Base-by-base conservation (phyloP, 2,113 vertebrate genomes). In the Platanista minor region DNA sequence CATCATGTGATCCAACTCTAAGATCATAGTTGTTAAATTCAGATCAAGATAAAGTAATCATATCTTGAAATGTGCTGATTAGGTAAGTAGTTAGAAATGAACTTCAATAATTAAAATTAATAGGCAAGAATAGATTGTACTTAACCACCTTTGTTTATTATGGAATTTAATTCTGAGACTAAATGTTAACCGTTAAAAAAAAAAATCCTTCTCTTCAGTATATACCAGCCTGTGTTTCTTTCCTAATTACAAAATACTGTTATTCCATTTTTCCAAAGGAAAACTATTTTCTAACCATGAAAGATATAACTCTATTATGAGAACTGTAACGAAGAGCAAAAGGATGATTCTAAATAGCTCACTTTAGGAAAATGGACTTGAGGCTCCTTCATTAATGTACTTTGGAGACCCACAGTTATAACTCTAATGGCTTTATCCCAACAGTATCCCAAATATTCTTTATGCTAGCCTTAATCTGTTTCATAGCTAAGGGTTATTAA, bases 81-180 rank as follows among this genome's bases (percentile, higher is more conserved):
- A 89, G 62, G 66, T 69, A 94, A 87, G 75, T 78, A 49, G 89
- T 77, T 72, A 93, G 59, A 96, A 95, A 89, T 57, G 72, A 97
- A 62, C 71, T 93, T 88, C 66, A 91, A 41, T 93, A 82, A 95
- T 93, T 72, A 90, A 61, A 85, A 95, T 75, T 90, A 90, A 96
- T 46, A 91, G 78, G 59, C 59, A 87, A 94, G 88, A 85, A 39
- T 66, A 94, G 46, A 78, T 91, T 71, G 3, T 72, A 66, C 33
- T 91, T 91, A 85, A 61, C 62, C 23, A 85, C 43, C 39, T 69
- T 77, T 88, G 43, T 82, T 39, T 31, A 80, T 52, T 85, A 81
- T 54, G 57, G 49, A 72, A 71, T 49, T 94, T 84, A 95, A 97
- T 90, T 71, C 54, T 71, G 87, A 93, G 77, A 84, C 71, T 95